Percentiles rank a stretch among this genome's conserved stretches.
Evolutionary conservation across 2,888 invertebrate genomes (phyloP).

Genomic region (Anthophora plumipes): DNA sequence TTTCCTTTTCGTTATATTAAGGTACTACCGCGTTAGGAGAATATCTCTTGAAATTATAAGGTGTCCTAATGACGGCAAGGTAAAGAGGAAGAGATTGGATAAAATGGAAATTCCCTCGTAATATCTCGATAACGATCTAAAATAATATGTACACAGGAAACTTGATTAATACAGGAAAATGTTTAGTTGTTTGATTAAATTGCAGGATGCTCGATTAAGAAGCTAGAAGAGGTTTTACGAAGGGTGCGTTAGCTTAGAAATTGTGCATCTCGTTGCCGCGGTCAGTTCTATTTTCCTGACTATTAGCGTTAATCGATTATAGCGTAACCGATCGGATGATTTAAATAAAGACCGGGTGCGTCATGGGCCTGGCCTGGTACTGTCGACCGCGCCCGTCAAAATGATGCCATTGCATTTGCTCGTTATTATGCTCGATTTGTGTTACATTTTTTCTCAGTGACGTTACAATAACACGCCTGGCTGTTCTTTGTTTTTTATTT

Average conservation of each 20-base stretch:
- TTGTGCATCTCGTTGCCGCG: slow-evolving; percentile 42
- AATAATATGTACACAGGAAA: slow-evolving; percentile 30
- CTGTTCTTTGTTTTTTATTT: background rate
- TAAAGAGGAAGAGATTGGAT: slow-evolving; percentile 18
- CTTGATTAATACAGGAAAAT: slow-evolving; percentile 38
- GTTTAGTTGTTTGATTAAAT: slow-evolving; percentile 46
- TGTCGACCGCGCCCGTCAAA: slow-evolving; percentile 69
- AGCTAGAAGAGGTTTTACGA: background rate
- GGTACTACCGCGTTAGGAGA: background rate
- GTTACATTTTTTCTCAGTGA: slow-evolving; percentile 39
- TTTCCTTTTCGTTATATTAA: slow-evolving; percentile 2
- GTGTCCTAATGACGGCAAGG: slow-evolving; percentile 36
- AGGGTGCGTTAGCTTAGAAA: slow-evolving; percentile 42
- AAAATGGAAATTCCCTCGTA: slow-evolving; percentile 41
- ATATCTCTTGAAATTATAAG: slow-evolving; percentile 43
- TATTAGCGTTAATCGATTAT: slow-evolving; percentile 78
- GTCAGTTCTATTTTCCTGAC: slow-evolving; percentile 69
- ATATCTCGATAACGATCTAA: slow-evolving; percentile 44
- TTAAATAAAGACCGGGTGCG: slow-evolving; percentile 78
- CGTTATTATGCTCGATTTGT: slow-evolving; percentile 49
- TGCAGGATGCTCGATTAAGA: slow-evolving; percentile 29
- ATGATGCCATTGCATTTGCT: slow-evolving; percentile 59
- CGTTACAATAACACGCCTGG: background rate
- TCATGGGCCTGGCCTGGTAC: slow-evolving; percentile 61
- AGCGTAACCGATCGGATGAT: slow-evolving; percentile 77